These are phyloP conservation scores for Aldabrachelys gigantea DNA, from an alignment of 2,113 vertebrate genomes.

Conservation along the genomic window DNA sequence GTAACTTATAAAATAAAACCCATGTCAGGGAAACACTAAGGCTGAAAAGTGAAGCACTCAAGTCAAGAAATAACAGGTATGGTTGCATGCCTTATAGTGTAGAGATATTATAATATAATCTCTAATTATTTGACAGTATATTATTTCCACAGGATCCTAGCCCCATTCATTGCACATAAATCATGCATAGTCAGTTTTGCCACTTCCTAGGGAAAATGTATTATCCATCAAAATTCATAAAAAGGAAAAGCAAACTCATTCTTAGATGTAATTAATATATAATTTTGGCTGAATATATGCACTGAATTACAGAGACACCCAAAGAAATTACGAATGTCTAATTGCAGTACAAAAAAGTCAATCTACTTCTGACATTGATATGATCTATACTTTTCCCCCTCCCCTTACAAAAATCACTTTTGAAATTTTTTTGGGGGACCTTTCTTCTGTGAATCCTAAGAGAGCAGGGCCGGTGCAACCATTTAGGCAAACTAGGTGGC, in stretches of 20 bases:
- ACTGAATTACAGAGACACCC: neutral
- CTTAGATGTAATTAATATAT: neutral
- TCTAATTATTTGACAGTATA: neutral
- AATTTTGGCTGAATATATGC: neutral
- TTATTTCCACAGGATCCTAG: neutral
- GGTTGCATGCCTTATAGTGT: neutral
- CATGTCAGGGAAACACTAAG: neutral
- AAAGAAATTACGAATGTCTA: neutral
- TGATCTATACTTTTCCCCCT: neutral
- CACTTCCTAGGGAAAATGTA: neutral
- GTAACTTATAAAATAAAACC: neutral
- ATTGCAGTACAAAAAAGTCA: neutral
- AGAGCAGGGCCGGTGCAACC: neutral
- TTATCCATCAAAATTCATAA: neutral
- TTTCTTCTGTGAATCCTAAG: neutral
- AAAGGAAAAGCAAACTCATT: neutral
- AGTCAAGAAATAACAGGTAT: neutral
- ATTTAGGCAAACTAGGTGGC: too few species aligned
- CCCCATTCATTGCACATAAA: neutral
- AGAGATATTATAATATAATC: neutral
- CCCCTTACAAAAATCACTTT: neutral
- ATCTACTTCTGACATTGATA: neutral
- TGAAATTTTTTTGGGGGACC: neutral
- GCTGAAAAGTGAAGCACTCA: neutral
- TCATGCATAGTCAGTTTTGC: neutral